Base-by-base conservation (phyloP, 2,797 vertebrate species). In the Ceryle rudis region DNA sequence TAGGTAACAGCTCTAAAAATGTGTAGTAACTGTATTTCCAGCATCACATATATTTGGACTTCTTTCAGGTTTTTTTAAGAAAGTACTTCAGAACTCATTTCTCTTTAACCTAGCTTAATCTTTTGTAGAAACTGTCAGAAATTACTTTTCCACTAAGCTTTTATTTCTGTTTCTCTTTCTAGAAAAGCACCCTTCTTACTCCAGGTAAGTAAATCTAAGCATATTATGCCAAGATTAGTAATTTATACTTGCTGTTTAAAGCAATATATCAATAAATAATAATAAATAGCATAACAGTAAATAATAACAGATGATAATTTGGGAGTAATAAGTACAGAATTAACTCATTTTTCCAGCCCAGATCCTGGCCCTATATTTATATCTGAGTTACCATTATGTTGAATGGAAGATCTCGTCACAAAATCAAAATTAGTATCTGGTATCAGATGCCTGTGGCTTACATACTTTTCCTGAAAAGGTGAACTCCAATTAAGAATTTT, bases 151-250 rank as follows among this genome's bases (percentile, higher is more conserved):
- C 25, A 82, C 31, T 94, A 54, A 95, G 23, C 4, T 82, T 83
- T 60, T 91, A 4, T 86, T 81, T 91, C 7, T 47, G 44, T 44
- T 91, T 94, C 44, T 67, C 60, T 72, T 94, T 97, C 42, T 92
- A 99, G 99, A 99, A 99, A 98, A 99, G 98, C 96, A 98, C 35
- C 44, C 97, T 99, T 74, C 99, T 99, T 86, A 98, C 99, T 89
- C 99, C 99, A 98, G 99, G 99, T 99, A 97, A 89, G 98, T 42
- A 42, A 58, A 70, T 73, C 35, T 70, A 49, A 64, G 26, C 2
- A 29, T 39, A 3, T 70, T 80, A 66, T 44, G 39, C 19, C 21
- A 70, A 33, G 17, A 28, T 26, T 9, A 78, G 47, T 70, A 54
- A 70, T 54, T 28, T 82, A 33, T 1, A 3, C 4, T 52, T 58